Conservation (phyloP, 2,888 invertebrate genomes). For the Argyresthia goedartella region DNA sequence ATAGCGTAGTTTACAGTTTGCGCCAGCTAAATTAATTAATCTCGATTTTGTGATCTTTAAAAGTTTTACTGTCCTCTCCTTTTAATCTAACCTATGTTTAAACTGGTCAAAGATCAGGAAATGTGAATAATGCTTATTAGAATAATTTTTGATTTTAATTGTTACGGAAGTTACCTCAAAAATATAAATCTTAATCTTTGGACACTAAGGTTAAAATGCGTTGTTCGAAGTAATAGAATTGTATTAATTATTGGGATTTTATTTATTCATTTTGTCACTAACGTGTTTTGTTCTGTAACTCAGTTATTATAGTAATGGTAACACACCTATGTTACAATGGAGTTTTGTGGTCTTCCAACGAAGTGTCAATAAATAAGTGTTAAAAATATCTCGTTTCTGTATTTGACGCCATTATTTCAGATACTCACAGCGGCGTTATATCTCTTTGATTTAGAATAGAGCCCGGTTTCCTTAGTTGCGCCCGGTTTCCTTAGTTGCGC, state of each 20-base stretch:
- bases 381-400: background rate
- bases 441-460: too few species aligned
- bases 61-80: too few species aligned
- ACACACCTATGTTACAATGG: background rate
- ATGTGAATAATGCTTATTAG: background rate
- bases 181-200: background rate
- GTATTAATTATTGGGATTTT: background rate
- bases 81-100: background rate
- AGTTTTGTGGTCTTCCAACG: conserved; percentile 43
- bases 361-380: conserved; percentile 23
- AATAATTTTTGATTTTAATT: background rate
- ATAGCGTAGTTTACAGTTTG: too few species aligned
- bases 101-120: conserved; percentile 1
- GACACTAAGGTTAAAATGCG: conserved; percentile 1
- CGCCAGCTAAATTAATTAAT: too few species aligned
- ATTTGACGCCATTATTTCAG: background rate
- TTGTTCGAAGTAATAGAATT: background rate
- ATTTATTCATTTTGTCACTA: conserved; percentile 1
- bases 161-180: conserved; percentile 2
- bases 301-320: conserved; percentile 5
- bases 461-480: too few species aligned
- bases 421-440: too few species aligned
- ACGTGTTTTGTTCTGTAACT: conserved; percentile 9
- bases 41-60: too few species aligned
- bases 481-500: too few species aligned